Base-by-base conservation (phyloP, 2,113 vertebrate species). In the Alethe castanea region DNA sequence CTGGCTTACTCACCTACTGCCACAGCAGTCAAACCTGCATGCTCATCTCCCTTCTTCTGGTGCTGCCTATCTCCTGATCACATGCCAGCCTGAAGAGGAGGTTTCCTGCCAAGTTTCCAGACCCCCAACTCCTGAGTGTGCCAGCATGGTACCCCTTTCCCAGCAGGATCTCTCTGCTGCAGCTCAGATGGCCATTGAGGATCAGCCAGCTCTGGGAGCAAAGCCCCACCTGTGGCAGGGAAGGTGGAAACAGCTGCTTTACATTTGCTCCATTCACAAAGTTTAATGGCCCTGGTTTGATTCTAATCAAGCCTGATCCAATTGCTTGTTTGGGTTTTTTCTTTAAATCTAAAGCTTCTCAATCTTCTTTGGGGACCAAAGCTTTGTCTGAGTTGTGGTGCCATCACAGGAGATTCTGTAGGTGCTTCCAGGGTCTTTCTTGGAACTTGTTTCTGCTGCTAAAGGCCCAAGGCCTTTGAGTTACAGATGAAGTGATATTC, bases 91-190 rank as follows among this genome's bases (percentile, higher is more conserved):
- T 65, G 72, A 59, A 92, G 64, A 70, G 44, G 42, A 85, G 42
- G 18, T 35, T 96, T 81, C 40, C 86, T 94, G 72, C 59, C 83
- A n/a, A n/a, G n/a, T 61, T 92, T 65, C 40, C 53, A 61, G 54
- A 5, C 36, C 25, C 36, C 13, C 35, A 36, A 0, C 50, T 62
- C 60, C 38, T 42, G 8, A 60, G 25, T 6, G 33, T 17, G 54
- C 42, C 28, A 2, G 11, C 19, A 19, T 10, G 23, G 62, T 23
- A 4, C 1, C 0, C 1, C 0, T 54, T 67, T 44, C 61, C 93
- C 36, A 0, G 6, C 65, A 85, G 81, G 50, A 70, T 24, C 67
- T 48, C 40, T 47, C 48, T 62, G 42, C 16, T 67, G 47, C 77
- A 73, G 54, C 67, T 77, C 66, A 54, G 20, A 2, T 5, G 76